Conservation (phyloP, 2,797 vertebrate species). For the Microctenopoma stevenorrisi region DNA sequence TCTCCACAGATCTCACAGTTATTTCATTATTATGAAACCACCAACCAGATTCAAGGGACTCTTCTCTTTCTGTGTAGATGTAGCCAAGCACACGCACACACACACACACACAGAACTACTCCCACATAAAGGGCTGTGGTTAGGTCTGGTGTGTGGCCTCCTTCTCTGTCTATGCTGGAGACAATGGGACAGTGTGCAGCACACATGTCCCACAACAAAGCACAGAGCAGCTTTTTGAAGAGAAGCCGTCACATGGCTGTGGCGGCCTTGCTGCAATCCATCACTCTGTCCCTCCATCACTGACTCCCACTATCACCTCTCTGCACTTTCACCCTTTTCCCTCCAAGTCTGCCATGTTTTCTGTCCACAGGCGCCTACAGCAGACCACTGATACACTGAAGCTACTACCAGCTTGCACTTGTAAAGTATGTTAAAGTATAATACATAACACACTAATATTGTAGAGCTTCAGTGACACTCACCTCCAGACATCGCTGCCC, state of each 20-base stretch:
- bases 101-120: conserved; percentile 41
- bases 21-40: conserved; percentile 47
- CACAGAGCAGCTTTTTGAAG: conserved; percentile 79
- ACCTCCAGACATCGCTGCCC: conserved; percentile 95
- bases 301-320: conserved; percentile 30
- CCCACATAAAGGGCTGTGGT: conserved; percentile 71
- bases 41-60: conserved; percentile 53
- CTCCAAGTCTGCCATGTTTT: conserved; percentile 1
- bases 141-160: conserved; percentile 70
- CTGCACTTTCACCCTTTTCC: conserved; percentile 54
- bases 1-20: conserved; percentile 42
- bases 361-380: neutral
- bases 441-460: neutral
- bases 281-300: conserved; percentile 52
- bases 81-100: conserved; percentile 54
- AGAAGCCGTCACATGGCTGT: conserved; percentile 66
- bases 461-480: conserved; percentile 10
- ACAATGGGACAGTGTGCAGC: conserved; percentile 81
- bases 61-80: conserved; percentile 58
- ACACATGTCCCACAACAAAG: conserved; percentile 79
- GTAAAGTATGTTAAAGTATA: too few species aligned
- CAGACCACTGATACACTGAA: neutral
- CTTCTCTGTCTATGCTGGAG: conserved; percentile 64
- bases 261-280: conserved; percentile 53
- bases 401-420: too few species aligned